Percentiles rank a stretch among this genome's conserved stretches.
These are phyloP conservation scores for Platysternon megacephalum DNA, from an alignment of 2,113 vertebrate genomes.

Conservation along the genomic window DNA sequence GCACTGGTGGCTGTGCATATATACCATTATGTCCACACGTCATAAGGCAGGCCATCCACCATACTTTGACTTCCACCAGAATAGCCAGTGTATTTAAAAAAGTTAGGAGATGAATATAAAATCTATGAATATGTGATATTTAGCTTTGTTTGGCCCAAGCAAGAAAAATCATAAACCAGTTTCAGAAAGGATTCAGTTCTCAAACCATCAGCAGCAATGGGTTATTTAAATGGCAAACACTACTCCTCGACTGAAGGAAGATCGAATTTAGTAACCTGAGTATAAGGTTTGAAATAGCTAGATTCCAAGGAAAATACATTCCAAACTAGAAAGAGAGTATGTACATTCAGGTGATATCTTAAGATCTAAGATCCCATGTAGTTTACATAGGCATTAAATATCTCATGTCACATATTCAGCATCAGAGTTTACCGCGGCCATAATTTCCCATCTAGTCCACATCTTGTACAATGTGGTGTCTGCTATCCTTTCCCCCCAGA, in stretches of 20 bases:
- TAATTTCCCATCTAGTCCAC: background rate
- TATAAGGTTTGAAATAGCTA: background rate
- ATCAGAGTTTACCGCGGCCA: background rate
- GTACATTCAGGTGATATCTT: background rate
- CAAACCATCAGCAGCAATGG: background rate
- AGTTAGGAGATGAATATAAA: background rate
- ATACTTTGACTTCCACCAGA: background rate
- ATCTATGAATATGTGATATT: background rate
- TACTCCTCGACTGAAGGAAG: background rate
- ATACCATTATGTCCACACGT: background rate
- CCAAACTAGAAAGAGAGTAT: background rate
- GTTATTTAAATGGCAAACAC: background rate
- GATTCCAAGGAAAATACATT: background rate
- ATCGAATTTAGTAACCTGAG: background rate
- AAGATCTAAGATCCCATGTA: background rate
- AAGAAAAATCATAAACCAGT: background rate
- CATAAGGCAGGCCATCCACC: background rate
- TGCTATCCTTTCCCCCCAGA: background rate
- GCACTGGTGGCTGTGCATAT: background rate
- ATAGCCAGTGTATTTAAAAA: background rate
- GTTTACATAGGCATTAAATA: background rate
- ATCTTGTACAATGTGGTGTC: background rate
- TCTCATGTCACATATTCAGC: background rate
- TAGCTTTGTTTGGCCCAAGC: background rate
- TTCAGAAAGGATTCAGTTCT: background rate